Percentiles rank a stretch among this genome's conserved stretches.
Conservation (phyloP, 1,140 invertebrate species). For the Gonioctena quinquepunctata region DNA sequence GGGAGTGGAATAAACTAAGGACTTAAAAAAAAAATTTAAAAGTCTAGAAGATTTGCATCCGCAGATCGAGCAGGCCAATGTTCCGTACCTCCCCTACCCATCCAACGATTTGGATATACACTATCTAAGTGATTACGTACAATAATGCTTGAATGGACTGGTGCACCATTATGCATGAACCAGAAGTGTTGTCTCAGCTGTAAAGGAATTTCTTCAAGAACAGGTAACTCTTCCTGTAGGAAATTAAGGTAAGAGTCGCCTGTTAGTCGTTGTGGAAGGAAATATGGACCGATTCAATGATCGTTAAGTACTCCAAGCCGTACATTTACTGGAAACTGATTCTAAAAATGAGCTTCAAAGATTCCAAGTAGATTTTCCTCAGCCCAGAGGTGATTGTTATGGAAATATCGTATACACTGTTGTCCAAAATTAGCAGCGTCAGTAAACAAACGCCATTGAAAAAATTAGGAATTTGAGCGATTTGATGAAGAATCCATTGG, state of each 20-base stretch:
- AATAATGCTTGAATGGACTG: constrained; percentile 23
- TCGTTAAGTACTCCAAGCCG: constrained; percentile 50
- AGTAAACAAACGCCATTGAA: constrained; percentile 44
- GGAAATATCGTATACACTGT: neutral
- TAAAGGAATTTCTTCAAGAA: constrained; percentile 38
- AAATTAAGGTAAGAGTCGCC: constrained; percentile 44
- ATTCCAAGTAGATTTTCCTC: constrained; percentile 52
- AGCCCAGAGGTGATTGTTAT: constrained; percentile 52
- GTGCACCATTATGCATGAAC: constrained; percentile 47
- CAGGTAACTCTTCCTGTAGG: constrained; percentile 38
- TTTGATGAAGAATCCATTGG: constrained; percentile 18
- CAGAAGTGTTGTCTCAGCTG: constrained; percentile 36
- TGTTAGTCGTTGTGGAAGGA: constrained; percentile 45
- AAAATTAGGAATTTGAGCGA: constrained; percentile 33
- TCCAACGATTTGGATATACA: constrained; percentile 41
- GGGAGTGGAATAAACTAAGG: constrained; percentile 28
- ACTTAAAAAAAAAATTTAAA: constrained; percentile 44
- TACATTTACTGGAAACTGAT: constrained; percentile 51
- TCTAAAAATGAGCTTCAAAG: constrained; percentile 44
- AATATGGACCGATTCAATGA: constrained; percentile 47
- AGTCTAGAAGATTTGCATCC: constrained; percentile 46
- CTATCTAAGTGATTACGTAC: constrained; percentile 42
- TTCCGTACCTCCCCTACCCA: constrained; percentile 43
- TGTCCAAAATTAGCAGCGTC: constrained; percentile 38
- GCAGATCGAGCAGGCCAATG: constrained; percentile 47